Conservation (phyloP, 2,797 vertebrate species). For the Myotis pilosus region DNA sequence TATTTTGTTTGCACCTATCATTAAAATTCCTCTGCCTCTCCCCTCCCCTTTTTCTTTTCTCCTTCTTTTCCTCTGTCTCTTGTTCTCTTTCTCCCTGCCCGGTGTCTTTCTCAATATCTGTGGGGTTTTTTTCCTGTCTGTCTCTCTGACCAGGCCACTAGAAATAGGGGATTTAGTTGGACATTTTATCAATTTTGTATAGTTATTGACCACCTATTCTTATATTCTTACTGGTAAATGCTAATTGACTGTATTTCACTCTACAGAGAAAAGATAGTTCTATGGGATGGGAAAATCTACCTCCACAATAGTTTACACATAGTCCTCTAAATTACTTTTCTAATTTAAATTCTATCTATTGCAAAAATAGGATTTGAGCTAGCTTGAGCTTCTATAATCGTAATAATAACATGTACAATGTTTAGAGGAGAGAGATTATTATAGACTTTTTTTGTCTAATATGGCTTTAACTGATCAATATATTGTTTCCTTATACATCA, state of each 20-base stretch:
- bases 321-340: background rate
- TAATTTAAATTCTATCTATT: background rate
- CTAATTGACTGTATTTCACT: background rate
- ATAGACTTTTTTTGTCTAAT: background rate
- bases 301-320: background rate
- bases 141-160: background rate
- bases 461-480: background rate
- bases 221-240: background rate
- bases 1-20: background rate
- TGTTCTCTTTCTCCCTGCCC: background rate
- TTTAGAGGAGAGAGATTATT: background rate
- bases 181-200: background rate
- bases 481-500: background rate
- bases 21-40: background rate
- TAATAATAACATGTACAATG: conserved; percentile 2
- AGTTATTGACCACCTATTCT: background rate
- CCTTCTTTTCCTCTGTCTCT: background rate
- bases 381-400: background rate
- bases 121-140: background rate
- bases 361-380: background rate
- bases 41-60: background rate
- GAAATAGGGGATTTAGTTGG: background rate
- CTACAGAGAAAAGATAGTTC: background rate
- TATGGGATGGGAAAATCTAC: background rate
- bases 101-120: background rate